Evolutionary conservation across 2,888 invertebrate genomes (phyloP).

Genomic region (Agrotis puta): DNA sequence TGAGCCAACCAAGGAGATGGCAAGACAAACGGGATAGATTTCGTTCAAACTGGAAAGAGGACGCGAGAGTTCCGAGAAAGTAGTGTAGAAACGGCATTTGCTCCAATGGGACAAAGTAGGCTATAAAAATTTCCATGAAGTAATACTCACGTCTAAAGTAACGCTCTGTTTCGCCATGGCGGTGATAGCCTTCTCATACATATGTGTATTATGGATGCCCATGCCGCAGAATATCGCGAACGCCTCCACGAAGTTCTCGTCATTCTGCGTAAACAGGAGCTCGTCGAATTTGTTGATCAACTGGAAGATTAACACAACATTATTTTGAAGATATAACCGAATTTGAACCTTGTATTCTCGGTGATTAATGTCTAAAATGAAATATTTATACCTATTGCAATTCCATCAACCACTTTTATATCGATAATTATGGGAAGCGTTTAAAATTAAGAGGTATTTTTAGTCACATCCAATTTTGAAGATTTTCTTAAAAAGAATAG

Average conservation of each 20-base stretch:
- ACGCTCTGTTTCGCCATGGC: constrained; percentile 99
- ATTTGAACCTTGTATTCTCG: too few species aligned
- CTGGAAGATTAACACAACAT: constrained; percentile 85
- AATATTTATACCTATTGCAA: too few species aligned
- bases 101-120: too few species aligned
- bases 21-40: too few species aligned
- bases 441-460: background rate
- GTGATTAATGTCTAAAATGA: too few species aligned
- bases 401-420: background rate
- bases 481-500: too few species aligned
- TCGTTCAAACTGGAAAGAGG: too few species aligned
- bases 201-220: constrained; percentile 99
- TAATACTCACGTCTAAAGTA: constrained; percentile 95
- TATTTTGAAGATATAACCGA: too few species aligned
- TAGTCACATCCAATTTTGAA: too few species aligned
- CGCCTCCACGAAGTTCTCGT: constrained; percentile 99
- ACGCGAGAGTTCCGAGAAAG: too few species aligned
- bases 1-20: too few species aligned
- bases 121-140: background rate
- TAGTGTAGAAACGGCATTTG: too few species aligned
- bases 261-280: constrained; percentile 97
- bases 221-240: constrained; percentile 99
- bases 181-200: constrained; percentile 98
- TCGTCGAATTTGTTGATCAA: constrained; percentile 98
- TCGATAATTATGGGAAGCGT: background rate